Evolutionary conservation across 2,113 vertebrate genomes (phyloP).

Genomic region (Genyomyrus donnyi): DNA sequence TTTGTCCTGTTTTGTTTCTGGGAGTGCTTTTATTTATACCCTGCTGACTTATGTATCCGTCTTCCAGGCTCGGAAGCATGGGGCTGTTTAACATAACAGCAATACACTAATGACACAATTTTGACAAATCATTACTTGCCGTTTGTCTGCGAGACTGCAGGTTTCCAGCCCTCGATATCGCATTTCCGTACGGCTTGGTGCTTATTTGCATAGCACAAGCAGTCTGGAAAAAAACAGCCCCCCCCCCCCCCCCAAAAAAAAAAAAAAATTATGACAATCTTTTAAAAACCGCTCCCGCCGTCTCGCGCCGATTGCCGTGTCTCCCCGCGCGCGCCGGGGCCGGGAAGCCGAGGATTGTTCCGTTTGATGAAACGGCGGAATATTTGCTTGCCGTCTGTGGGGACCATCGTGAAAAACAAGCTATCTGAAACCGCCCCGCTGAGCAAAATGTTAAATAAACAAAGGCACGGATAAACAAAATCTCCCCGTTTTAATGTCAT

Average conservation of each 20-base stretch:
- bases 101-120: slow-evolving; percentile 54
- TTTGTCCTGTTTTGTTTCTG: slow-evolving; percentile 38
- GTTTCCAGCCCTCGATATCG: slow-evolving; percentile 48
- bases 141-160: slow-evolving; percentile 43
- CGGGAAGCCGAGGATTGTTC: slow-evolving; percentile 69
- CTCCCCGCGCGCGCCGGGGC: slow-evolving; percentile 57
- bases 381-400: slow-evolving; percentile 73
- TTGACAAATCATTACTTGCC: slow-evolving; percentile 48
- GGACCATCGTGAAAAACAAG: slow-evolving; percentile 72
- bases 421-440: slow-evolving; percentile 69
- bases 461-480: slow-evolving; percentile 72
- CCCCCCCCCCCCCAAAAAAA: background rate
- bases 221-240: slow-evolving; percentile 38
- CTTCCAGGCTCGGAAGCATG: slow-evolving; percentile 37
- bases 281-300: slow-evolving; percentile 65
- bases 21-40: slow-evolving; percentile 22
- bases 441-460: slow-evolving; percentile 75
- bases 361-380: slow-evolving; percentile 73
- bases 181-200: slow-evolving; percentile 42
- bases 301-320: slow-evolving; percentile 56
- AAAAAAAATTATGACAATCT: slow-evolving; percentile 60
- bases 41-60: slow-evolving; percentile 40
- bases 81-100: slow-evolving; percentile 42
- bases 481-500: slow-evolving; percentile 72
- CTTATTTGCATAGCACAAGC: slow-evolving; percentile 37